Conservation (phyloP, 2,888 invertebrate genomes). For the Drymonia ruficornis region DNA sequence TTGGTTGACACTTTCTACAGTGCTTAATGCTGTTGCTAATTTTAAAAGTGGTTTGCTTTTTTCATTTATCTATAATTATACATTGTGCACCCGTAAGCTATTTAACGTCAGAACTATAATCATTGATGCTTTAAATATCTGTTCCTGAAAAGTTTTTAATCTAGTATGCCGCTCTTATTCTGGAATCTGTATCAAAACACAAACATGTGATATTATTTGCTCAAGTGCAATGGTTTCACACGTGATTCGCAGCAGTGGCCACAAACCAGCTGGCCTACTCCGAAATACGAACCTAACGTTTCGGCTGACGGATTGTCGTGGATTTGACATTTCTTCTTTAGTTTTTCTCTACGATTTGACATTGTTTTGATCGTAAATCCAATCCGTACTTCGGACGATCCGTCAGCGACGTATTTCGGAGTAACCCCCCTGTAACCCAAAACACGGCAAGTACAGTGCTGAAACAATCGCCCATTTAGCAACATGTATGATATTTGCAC, state of each 20-base stretch:
- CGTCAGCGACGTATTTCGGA: too few relatives aligned
- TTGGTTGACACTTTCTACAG: conserved; percentile 32
- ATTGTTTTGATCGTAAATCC: too few relatives aligned
- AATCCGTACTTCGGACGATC: too few relatives aligned
- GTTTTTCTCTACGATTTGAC: too few relatives aligned
- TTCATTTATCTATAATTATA: neutral
- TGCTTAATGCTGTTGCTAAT: conserved; percentile 18
- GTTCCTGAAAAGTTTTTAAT: neutral
- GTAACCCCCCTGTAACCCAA: conserved; percentile 33
- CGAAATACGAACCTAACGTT: too few relatives aligned
- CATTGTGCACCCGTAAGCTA: too few relatives aligned
- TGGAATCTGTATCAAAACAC: neutral
- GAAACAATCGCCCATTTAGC: conserved; percentile 46
- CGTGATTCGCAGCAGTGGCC: conserved; percentile 11
- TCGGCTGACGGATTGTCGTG: too few relatives aligned
- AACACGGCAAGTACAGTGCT: conserved; percentile 27
- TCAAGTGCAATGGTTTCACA: conserved; percentile 19
- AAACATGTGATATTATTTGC: neutral
- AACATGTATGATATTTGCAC: conserved; percentile 39
- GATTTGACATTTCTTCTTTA: too few relatives aligned
- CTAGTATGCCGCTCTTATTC: neutral
- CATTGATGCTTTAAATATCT: too few relatives aligned
- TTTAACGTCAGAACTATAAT: too few relatives aligned
- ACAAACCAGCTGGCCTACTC: too few relatives aligned
- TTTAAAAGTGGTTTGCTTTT: conserved; percentile 20